Base-by-base conservation (phyloP, 2,888 invertebrate species). In the Rhingia rostrata region DNA sequence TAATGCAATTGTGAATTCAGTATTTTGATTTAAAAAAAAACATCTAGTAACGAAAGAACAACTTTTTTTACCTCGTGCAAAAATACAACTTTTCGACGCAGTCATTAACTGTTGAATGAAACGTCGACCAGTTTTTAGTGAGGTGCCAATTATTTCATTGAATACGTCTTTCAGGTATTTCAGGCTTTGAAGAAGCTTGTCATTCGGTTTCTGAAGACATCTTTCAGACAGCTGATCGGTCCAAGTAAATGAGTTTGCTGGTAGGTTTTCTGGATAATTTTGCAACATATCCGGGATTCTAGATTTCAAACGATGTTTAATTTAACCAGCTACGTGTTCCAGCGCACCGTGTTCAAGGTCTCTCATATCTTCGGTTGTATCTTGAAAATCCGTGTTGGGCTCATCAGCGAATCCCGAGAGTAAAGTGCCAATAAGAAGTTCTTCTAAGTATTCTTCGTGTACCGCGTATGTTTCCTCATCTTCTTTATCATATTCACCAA, bases 81-180 rank as follows among this genome's bases (percentile, higher is more conserved):
- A 30, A 9, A 30, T 9, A 30, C 14, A 12, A 45, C 6, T n/a
- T n/a, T n/a, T 12, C 45, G 45, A 45, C n/a, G n/a, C 6, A 4
- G 45, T 45, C 45, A 45, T 45, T 45, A 45, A 45, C 45, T 45
- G 45, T 45, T 45, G 45, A 45, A 12, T 45, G 12, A 12, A 45
- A 12, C 12, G n/a, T 45, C 4, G 45, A 45, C 12, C 45, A 4
- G 45, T 45, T 45, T 45, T 12, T 12, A 12, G 45, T 45, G 9
- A 10, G 9, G 7, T 41, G 41, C 41, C 10, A 41, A 10, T 41
- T 41, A 41, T 41, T 39, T 39, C 7, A 49, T 49, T 49, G 49
- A 49, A 49, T 12, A 49, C 12, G 6, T 22, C 30, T 22, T 32
- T 10, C 4, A 49, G 49, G 1, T 49, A 6, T 9, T 49, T 49